Conservation (phyloP, 1,140 invertebrate genomes). For the Bursaphelenchus mucronatus region DNA sequence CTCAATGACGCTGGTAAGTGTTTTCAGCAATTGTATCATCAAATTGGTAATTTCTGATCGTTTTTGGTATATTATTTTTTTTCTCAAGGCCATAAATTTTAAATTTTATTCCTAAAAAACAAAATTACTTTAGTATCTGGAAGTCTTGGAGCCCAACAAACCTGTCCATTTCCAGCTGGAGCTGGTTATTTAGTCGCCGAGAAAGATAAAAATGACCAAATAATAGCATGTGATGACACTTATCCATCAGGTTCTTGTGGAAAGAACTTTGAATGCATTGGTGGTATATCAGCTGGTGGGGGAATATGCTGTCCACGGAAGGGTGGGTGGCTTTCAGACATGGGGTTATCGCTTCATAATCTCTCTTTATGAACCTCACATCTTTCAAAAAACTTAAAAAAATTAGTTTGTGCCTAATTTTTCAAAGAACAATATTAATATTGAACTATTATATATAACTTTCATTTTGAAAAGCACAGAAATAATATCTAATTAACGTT, state of each 20-base stretch:
- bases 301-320: constrained; percentile 35
- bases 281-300: constrained; percentile 25
- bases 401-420: background rate
- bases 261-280: constrained; percentile 26
- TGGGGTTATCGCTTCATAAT: background rate
- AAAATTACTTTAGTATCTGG: constrained; percentile 32
- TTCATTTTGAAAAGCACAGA: no score
- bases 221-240: constrained; percentile 31
- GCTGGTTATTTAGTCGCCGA: constrained; percentile 36
- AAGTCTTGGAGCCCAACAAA: constrained; percentile 24
- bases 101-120: constrained; percentile 5
- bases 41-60: no score
- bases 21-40: constrained; percentile 16
- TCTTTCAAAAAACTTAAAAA: background rate
- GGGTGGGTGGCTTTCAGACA: constrained; percentile 16
- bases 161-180: constrained; percentile 30
- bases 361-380: background rate
- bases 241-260: constrained; percentile 23
- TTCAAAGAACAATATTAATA: no score
- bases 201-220: constrained; percentile 19
- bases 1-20: constrained; percentile 32
- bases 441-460: no score
- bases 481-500: background rate
- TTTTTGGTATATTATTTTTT: no score
- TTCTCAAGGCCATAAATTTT: no score